These are phyloP conservation scores for Delphinus delphis DNA, from an alignment of 2,113 vertebrate species.

Conservation along the genomic window DNA sequence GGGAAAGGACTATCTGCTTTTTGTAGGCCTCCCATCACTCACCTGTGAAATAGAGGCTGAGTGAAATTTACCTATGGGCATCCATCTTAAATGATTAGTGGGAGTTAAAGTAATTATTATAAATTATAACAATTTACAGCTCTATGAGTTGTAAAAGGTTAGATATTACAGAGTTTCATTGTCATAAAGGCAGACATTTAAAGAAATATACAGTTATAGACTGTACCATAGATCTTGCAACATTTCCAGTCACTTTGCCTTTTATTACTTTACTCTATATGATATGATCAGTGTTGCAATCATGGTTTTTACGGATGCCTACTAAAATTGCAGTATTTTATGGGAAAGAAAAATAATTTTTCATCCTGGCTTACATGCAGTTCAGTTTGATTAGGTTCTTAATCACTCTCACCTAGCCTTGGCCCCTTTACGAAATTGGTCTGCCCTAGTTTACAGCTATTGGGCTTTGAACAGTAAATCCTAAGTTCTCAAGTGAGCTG, in stretches of 20 bases:
- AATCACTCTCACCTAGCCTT: slow-evolving; percentile 52
- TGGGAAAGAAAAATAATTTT: slow-evolving; percentile 63
- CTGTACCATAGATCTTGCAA: slow-evolving; percentile 50
- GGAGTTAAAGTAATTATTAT: slow-evolving; percentile 74
- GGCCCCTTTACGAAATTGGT: slow-evolving; percentile 37
- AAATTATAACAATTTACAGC: slow-evolving; percentile 53
- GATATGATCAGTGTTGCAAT: slow-evolving; percentile 26
- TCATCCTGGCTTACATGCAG: slow-evolving; percentile 40
- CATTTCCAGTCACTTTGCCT: slow-evolving; percentile 34
- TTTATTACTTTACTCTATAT: slow-evolving; percentile 45
- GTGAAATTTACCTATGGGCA: slow-evolving; percentile 70
- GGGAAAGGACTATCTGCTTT: neutral
- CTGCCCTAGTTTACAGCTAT: slow-evolving; percentile 66
- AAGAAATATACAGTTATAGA: slow-evolving; percentile 55
- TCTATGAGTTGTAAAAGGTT: slow-evolving; percentile 60
- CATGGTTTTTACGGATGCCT: slow-evolving; percentile 31
- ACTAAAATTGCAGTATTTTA: slow-evolving; percentile 65
- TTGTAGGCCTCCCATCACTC: neutral
- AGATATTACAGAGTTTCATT: slow-evolving; percentile 58
- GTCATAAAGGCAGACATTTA: slow-evolving; percentile 62
- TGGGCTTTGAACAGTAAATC: slow-evolving; percentile 54
- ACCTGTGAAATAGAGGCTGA: neutral
- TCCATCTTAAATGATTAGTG: slow-evolving; percentile 69
- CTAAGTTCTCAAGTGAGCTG: slow-evolving; percentile 59
- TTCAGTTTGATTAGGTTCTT: slow-evolving; percentile 70